A percentile compares a stretch with the other conserved stretches of the same genome.
Evolutionary conservation across 2,113 vertebrate genomes (phyloP).

Genomic region (Prunella himalayana): DNA sequence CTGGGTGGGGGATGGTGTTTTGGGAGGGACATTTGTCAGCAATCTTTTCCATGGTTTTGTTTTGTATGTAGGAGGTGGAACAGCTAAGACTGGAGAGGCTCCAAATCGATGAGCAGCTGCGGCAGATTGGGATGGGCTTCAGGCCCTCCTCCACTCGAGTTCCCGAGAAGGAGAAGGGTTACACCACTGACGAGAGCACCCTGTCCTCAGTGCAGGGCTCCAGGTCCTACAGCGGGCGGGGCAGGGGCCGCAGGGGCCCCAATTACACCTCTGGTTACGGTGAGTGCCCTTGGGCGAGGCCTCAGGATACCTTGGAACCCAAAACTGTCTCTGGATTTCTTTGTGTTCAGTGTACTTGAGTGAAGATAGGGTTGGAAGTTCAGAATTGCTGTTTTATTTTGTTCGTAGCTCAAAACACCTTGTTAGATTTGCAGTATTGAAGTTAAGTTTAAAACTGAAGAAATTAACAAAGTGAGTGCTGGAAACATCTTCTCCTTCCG

Average conservation of each 20-base stretch:
- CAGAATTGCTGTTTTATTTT: not conserved
- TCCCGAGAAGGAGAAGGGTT: slow-evolving; percentile 86
- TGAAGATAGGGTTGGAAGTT: not conserved
- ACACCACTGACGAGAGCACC: slow-evolving; percentile 82
- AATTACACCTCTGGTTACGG: slow-evolving; percentile 93
- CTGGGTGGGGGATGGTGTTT: not conserved
- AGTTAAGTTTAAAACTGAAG: not conserved
- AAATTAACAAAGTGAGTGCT: not conserved
- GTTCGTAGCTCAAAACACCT: not conserved
- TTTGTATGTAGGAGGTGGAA: slow-evolving; percentile 88
- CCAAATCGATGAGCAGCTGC: slow-evolving; percentile 95
- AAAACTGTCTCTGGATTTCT: not conserved
- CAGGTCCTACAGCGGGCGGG: slow-evolving; percentile 90
- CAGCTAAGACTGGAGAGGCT: slow-evolving; percentile 93
- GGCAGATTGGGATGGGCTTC: slow-evolving; percentile 94
- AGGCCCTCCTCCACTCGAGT: slow-evolving; percentile 79
- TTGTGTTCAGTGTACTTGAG: not conserved
- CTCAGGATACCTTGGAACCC: rapidly evolving
- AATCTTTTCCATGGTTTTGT: not conserved
- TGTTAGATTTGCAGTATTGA: not conserved
- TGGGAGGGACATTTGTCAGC: not conserved
- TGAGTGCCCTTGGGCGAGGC: slow-evolving; percentile 13
- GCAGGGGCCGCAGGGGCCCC: slow-evolving; percentile 89
- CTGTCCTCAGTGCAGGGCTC: slow-evolving; percentile 83
- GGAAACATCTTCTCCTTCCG: not conserved